These are phyloP conservation scores for Taenaris catops DNA, from an alignment of 2,888 invertebrate species.

Conservation along the genomic window DNA sequence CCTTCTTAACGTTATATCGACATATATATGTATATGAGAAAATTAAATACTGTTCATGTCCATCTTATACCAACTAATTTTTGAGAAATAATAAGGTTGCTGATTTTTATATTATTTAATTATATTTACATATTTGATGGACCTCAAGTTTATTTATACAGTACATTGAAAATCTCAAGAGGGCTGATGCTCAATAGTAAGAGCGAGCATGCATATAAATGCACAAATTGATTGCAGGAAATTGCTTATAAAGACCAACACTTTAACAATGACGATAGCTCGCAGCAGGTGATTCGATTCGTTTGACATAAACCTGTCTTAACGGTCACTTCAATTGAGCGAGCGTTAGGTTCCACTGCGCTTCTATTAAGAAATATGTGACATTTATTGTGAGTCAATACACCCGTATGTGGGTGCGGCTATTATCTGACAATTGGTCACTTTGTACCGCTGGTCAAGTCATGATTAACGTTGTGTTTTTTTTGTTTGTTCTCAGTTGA, in stretches of 20 bases:
- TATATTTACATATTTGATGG: too few species aligned
- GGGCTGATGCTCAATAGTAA: constrained; percentile 4
- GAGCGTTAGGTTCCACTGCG: constrained; percentile 22
- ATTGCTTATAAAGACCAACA: constrained; percentile 21
- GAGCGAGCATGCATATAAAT: constrained; percentile 8
- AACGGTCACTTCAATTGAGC: constrained; percentile 29
- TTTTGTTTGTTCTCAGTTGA: constrained; percentile 31
- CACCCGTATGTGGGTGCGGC: constrained; percentile 64
- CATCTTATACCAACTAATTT: too few species aligned
- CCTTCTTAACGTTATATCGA: too few species aligned
- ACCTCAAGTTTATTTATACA: constrained; percentile 13
- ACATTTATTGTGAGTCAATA: constrained; percentile 76
- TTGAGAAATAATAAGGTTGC: too few species aligned
- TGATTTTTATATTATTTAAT: too few species aligned
- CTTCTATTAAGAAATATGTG: constrained; percentile 73
- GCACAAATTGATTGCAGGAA: constrained; percentile 19
- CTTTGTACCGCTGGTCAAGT: constrained; percentile 33
- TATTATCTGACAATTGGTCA: constrained; percentile 63
- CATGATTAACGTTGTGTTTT: constrained; percentile 28
- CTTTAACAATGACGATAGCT: constrained; percentile 15
- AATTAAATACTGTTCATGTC: too few species aligned
- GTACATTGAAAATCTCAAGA: constrained; percentile 10
- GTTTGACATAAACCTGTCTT: constrained; percentile 26
- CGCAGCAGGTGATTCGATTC: constrained; percentile 24
- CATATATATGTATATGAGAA: too few species aligned